Conservation (phyloP, 2,888 invertebrate species). For the Lochmaea capreae region DNA sequence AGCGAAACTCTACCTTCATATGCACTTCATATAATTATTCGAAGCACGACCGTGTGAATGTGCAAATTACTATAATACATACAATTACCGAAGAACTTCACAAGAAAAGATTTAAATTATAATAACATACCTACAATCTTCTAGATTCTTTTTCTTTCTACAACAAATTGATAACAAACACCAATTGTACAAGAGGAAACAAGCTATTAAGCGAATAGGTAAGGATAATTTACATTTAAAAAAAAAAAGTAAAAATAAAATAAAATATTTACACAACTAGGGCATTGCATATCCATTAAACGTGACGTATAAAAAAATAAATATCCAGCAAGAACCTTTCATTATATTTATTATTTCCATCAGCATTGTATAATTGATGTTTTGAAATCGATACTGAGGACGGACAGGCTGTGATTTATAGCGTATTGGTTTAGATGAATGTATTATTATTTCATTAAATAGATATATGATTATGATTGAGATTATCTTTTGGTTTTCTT, state of each 20-base stretch:
- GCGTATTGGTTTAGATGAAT: slow-evolving; percentile 19
- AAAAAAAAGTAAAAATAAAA: slow-evolving; percentile 21
- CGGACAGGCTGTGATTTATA: slow-evolving; percentile 34
- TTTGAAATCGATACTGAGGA: slow-evolving; percentile 33
- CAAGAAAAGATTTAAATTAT: slow-evolving; percentile 16
- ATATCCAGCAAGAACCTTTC: slow-evolving; percentile 29
- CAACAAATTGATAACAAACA: slow-evolving; percentile 8
- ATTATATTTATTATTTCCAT: slow-evolving; percentile 38
- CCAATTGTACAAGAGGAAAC: slow-evolving; percentile 25
- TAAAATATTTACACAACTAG: slow-evolving; percentile 41
- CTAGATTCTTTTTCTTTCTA: not conserved
- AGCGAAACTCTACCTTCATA: too few species aligned
- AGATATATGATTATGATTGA: slow-evolving; percentile 20
- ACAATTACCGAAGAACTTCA: slow-evolving; percentile 18
- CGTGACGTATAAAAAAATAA: slow-evolving; percentile 33
- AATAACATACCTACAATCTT: slow-evolving; percentile 20
- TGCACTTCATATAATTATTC: not conserved
- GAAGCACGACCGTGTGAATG: slow-evolving; percentile 14
- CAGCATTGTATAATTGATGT: slow-evolving; percentile 35
- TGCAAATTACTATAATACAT: slow-evolving; percentile 21
- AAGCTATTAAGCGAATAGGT: slow-evolving; percentile 21
- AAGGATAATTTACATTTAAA: slow-evolving; percentile 31
- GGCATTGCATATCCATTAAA: slow-evolving; percentile 38
- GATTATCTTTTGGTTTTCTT: slow-evolving; percentile 13
- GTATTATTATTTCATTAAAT: slow-evolving; percentile 27